Base-by-base conservation (phyloP, 1,140 invertebrate species). In the Zaprionus taronus region DNA sequence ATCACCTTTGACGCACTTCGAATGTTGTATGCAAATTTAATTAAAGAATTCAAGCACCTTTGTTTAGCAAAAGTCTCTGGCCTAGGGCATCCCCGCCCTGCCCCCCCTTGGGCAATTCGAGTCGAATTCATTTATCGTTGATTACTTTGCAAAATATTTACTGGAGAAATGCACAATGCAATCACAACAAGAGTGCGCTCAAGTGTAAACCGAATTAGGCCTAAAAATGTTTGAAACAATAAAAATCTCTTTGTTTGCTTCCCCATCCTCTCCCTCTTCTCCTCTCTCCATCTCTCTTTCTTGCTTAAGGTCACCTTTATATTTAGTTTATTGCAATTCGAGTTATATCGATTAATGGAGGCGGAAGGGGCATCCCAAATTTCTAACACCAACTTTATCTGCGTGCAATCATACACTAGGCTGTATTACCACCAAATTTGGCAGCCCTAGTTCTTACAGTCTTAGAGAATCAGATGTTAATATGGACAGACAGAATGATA, bases 21-120 rank as follows among this genome's bases (percentile, higher is more conserved):
- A 78, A 73, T 84, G 56, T 67, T 69, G 61, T 41, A 90, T 76
- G 65, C 67, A 81, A 90, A 81, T 90, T 90, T 90, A 90, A 89
- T 89, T 85, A 90, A 89, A 74, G 61, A 56, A 24, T 14, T 31
- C 20, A 49, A 15, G 6, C 15, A 20, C 11, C 49, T 64, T 56
- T 53, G 53, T 26, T 49, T 20, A 53, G 34, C 51, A 57, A 75
- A 65, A 47, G 36, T 38, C 36, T 38, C 12, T 38, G 36, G 36
- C 14, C n/a, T 0, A 38, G 6, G 5, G 26, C 26, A 6, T 28
- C 26, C 0, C 9, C 31, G 9, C 9, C 9, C 31, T 0, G 7
- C 9, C 38, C 4, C 15, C 68, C 53, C 49, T 56, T 11, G 12
- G 20, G 51, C 72, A 81, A 81, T 72, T 72, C 53, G 47, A 34